phyloP scores from a whole-genome alignment of 37 sponge, comb jelly and placozoan genomes.

The Mnemiopsis leidyi region DNA sequence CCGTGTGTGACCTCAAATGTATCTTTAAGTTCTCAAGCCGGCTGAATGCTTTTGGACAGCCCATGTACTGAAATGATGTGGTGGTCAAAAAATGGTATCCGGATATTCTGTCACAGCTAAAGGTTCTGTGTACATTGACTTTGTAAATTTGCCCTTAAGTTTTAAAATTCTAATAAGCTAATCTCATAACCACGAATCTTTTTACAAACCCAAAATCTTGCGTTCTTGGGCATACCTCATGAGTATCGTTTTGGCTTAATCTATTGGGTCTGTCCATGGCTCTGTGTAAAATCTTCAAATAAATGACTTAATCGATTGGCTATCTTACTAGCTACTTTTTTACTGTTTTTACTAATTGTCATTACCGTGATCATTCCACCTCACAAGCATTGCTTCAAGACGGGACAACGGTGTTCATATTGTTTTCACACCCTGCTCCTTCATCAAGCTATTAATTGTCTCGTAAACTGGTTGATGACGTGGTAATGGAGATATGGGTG shows the following conservation, averaged over 20 bases:
- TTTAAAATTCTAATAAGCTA: too few species aligned
- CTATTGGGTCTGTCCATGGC: too few species aligned
- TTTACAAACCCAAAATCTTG: too few species aligned
- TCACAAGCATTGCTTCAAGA: not conserved
- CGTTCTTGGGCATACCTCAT: too few species aligned
- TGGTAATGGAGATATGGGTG: not conserved
- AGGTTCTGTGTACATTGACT: too few species aligned
- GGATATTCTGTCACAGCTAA: too few species aligned
- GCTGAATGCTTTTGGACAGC: conserved; percentile 90
- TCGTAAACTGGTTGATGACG: not conserved
- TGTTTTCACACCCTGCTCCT: not conserved
- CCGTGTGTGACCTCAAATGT: conserved; percentile 90
- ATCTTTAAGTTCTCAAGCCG: conserved; percentile 93
- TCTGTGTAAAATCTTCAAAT: not conserved
- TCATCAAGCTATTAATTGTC: not conserved
- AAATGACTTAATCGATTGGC: not conserved
- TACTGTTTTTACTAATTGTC: not conserved
- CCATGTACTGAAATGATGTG: conserved; percentile 73
- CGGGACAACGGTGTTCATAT: not conserved
- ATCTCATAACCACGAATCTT: too few species aligned
- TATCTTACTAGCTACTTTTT: not conserved
- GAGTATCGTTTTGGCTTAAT: too few species aligned
- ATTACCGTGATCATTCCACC: not conserved
- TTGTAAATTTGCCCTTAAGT: too few species aligned
- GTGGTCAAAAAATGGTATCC: too few species aligned